A percentile compares a stretch with the other conserved stretches of the same genome.
These are phyloP conservation scores for Guaruba guarouba DNA, from an alignment of 2,113 vertebrate species.

Conservation along the genomic window DNA sequence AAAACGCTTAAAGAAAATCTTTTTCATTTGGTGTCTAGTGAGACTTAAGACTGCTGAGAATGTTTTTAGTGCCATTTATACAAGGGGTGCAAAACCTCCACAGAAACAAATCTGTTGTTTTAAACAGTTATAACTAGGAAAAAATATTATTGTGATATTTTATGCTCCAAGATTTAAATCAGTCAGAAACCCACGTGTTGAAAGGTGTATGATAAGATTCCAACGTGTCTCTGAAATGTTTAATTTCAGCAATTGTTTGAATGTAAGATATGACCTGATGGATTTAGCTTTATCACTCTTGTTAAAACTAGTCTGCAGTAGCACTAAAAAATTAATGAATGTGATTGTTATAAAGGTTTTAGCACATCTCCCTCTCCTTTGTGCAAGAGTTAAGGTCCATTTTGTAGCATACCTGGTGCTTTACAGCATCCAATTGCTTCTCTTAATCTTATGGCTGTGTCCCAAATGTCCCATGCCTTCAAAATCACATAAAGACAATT, in stretches of 20 bases:
- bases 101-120: neutral
- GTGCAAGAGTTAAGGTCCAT: neutral
- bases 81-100: neutral
- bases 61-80: neutral
- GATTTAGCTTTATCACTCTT: neutral
- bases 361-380: neutral
- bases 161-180: neutral
- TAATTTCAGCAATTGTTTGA: neutral
- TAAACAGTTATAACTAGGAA: neutral
- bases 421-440: neutral
- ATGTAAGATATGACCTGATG: neutral
- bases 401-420: neutral
- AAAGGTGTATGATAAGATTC: neutral
- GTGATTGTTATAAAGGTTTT: neutral
- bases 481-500: neutral
- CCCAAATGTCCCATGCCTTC: neutral
- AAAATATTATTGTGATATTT: neutral
- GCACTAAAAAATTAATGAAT: neutral
- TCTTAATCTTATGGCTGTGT: neutral
- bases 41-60: neutral
- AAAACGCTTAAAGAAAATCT: neutral
- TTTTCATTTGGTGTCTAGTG: neutral
- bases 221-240: neutral
- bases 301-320: neutral
- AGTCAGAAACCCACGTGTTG: accelerated